A percentile compares a stretch with the other conserved stretches of the same genome.
phyloP scores from a whole-genome alignment of 2,113 vertebrate species.

The Phalacrocorax brasilianus region DNA sequence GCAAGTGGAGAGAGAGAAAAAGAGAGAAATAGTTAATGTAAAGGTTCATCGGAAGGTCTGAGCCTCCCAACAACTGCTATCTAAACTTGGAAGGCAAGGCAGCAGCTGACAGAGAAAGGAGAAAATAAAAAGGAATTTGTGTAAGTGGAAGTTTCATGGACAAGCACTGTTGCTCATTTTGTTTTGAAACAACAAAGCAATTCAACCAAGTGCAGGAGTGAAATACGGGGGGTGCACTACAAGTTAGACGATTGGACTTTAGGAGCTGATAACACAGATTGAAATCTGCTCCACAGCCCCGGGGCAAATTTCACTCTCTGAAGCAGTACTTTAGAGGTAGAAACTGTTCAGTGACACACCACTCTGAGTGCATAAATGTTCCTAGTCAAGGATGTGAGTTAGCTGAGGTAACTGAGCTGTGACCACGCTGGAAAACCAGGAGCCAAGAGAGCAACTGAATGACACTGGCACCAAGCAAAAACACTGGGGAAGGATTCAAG shows the following conservation, averaged over 20 bases:
- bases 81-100: not conserved
- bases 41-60: not conserved
- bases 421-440: fast-evolving
- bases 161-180: not conserved
- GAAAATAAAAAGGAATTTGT: not conserved
- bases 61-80: not conserved
- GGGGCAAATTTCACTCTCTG: not conserved
- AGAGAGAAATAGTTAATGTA: not conserved
- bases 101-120: not conserved
- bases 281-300: not conserved
- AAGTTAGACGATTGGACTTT: not conserved
- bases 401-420: not conserved
- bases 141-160: not conserved
- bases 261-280: not conserved
- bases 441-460: not conserved
- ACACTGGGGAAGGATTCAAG: not conserved
- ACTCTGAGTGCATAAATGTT: not conserved
- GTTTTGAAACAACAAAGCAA: not conserved
- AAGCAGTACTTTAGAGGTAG: not conserved
- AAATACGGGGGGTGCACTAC: not conserved
- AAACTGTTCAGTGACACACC: not conserved
- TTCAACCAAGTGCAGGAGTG: not conserved
- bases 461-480: not conserved
- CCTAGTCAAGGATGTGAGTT: not conserved
- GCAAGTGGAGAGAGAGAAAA: not conserved